A percentile compares a stretch with the other conserved stretches of the same genome.
phyloP scores from a whole-genome alignment of 2,113 vertebrate species.

The Setophaga coronata region DNA sequence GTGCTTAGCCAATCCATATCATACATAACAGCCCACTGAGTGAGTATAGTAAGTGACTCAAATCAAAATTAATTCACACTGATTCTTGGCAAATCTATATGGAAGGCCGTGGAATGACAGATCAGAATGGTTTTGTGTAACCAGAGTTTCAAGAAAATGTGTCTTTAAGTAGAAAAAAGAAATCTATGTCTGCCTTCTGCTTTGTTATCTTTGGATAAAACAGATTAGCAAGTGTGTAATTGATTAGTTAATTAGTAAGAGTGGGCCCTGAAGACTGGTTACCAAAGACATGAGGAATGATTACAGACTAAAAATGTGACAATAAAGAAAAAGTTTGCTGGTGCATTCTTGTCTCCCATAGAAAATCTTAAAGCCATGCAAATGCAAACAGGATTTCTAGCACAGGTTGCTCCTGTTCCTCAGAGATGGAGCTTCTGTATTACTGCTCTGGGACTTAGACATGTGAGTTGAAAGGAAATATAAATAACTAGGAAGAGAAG shows the following conservation, averaged over 20 bases:
- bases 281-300: neutral
- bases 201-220: conserved; percentile 12
- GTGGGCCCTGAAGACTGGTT: neutral
- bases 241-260: conserved; percentile 31
- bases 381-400: neutral
- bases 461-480: conserved; percentile 17
- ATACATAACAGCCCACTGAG: neutral
- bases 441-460: neutral
- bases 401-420: neutral
- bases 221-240: neutral
- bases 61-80: neutral
- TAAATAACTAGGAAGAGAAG: conserved; percentile 14
- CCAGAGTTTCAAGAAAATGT: neutral
- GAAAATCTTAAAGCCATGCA: neutral
- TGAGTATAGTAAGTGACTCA: neutral
- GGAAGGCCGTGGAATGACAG: neutral
- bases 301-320: neutral
- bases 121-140: neutral
- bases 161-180: neutral
- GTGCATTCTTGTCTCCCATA: neutral
- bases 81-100: conserved; percentile 13
- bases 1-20: neutral
- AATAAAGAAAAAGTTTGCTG: neutral
- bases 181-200: neutral
- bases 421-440: neutral